Base-by-base conservation (phyloP, 2,113 vertebrate species). In the Lampris megalopsis region DNA sequence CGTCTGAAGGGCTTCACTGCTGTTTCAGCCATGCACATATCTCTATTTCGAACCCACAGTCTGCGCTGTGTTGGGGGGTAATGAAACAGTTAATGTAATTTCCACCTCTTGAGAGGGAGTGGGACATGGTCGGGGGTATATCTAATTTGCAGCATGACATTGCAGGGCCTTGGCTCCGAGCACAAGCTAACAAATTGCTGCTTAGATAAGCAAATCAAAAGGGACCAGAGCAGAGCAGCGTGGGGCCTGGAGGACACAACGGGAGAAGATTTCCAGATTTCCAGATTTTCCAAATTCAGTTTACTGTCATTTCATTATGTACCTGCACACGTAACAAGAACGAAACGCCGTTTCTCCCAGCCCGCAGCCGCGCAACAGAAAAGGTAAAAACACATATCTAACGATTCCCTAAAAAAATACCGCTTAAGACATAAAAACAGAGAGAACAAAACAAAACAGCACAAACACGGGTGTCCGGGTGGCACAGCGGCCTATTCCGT, bases 31-130 rank as follows among this genome's bases (percentile, higher is more conserved):
- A 35, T 64, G 36, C 58, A 42, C 58, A 70, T 13, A 53, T 77
- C 62, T 86, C 69, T 71, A 64, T 83, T 79, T 76, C 54, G 52
- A 50, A 81, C 52, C 57, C 43, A 47, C 79, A 54, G 54, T 68
- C 60, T 58, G 40, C 53, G 3, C 62, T 77, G 81, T 74, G 87
- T 79, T 75, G 61, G 71, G 79, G 70, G 83, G 85, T 91, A 89
- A 90, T 89, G 89, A 94, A 93, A 93, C 84, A 84, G 86, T 91
- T 90, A 84, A 92, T 93, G 79, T 90, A 91, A 92, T 93, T 93
- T 92, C 81, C 91, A 90, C 79, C 85, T 88, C 87, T 89, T 71
- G 87, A 91, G 84, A 82, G 80, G 80, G 84, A 91, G 87, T 88
- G 81, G 87, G 83, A 93, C 86, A 90, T 79, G 86, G 89, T 90